Percentiles rank a stretch among this genome's conserved stretches.
phyloP scores from a whole-genome alignment of 2,888 invertebrate genomes.

The Drosophila imparisetae region DNA sequence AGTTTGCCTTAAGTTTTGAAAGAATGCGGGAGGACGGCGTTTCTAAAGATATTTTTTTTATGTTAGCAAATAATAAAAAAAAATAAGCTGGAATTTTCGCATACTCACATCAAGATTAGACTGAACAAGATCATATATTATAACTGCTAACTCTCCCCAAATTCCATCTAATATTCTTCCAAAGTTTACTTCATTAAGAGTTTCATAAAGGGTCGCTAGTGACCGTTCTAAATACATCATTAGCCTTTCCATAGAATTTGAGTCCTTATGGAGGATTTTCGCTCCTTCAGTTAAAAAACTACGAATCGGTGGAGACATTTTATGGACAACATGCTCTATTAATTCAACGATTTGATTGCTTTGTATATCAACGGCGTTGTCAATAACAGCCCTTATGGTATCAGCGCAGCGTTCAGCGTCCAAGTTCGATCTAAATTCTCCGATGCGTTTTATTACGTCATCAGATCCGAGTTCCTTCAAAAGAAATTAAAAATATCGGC shows the following conservation, averaged over 20 bases:
- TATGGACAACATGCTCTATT: constrained; percentile 92
- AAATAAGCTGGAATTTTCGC: constrained; percentile 82
- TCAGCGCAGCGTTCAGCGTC: constrained; percentile 93
- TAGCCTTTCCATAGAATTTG: constrained; percentile 93
- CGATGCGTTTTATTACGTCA: constrained; percentile 89
- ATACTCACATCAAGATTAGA: constrained; percentile 89
- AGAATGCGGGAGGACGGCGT: constrained; percentile 95
- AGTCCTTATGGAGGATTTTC: constrained; percentile 91
- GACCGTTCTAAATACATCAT: constrained; percentile 97
- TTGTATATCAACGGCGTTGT: constrained; percentile 94
- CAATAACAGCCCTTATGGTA: constrained; percentile 92
- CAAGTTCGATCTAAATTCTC: constrained; percentile 89
- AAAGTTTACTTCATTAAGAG: constrained; percentile 96
- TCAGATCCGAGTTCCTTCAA: constrained; percentile 90
- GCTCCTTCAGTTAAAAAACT: constrained; percentile 92
- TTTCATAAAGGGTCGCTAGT: constrained; percentile 92
- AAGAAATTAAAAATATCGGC: not conserved
- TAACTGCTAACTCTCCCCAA: constrained; percentile 93
- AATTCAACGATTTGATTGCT: constrained; percentile 94
- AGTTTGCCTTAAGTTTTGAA: constrained; percentile 94
- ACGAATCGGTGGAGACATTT: constrained; percentile 92
- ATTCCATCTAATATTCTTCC: constrained; percentile 93
- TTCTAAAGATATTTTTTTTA: constrained; percentile 85
- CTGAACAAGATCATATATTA: constrained; percentile 91
- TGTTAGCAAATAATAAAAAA: not conserved